Conservation (phyloP, 2,888 invertebrate species). For the Calameuta idolon region DNA sequence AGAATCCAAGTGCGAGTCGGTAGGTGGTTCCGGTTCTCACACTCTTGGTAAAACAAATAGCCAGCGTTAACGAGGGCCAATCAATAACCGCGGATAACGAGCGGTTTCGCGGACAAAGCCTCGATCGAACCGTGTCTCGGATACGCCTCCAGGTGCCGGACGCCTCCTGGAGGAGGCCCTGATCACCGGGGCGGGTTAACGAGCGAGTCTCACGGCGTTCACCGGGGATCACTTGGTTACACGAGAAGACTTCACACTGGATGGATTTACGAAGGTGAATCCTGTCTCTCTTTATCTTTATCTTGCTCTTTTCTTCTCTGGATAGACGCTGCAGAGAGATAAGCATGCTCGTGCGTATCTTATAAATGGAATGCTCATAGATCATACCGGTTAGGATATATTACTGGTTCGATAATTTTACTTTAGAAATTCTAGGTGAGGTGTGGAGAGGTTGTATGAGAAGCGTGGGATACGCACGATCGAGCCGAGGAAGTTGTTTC, state of each 20-base stretch:
- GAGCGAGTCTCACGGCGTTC: conserved; percentile 29
- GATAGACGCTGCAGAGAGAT: background rate
- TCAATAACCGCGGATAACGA: conserved; percentile 63
- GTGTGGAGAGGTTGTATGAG: background rate
- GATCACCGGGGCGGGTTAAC: conserved; percentile 39
- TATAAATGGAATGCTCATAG: background rate
- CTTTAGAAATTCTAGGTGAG: background rate
- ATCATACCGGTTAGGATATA: background rate
- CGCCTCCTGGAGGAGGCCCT: conserved; percentile 25
- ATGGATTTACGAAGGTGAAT: background rate
- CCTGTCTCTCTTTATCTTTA: background rate
- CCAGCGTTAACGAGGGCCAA: conserved; percentile 57
- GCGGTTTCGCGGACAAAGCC: conserved; percentile 43
- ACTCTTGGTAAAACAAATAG: conserved; percentile 49
- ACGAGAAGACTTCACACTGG: background rate
- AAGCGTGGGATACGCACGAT: background rate
- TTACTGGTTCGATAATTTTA: background rate
- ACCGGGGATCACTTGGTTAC: conserved; percentile 8
- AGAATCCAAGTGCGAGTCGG: conserved; percentile 1
- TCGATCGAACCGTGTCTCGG: conserved; percentile 43
- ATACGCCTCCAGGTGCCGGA: conserved; percentile 36
- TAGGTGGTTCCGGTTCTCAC: conserved; percentile 56
- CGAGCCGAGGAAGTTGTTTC: background rate
- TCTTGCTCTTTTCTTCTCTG: background rate
- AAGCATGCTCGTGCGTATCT: background rate